A percentile compares a stretch with the other conserved stretches of the same genome.
Conservation (phyloP, 2,888 invertebrate species). For the Lasioglossum morio region DNA sequence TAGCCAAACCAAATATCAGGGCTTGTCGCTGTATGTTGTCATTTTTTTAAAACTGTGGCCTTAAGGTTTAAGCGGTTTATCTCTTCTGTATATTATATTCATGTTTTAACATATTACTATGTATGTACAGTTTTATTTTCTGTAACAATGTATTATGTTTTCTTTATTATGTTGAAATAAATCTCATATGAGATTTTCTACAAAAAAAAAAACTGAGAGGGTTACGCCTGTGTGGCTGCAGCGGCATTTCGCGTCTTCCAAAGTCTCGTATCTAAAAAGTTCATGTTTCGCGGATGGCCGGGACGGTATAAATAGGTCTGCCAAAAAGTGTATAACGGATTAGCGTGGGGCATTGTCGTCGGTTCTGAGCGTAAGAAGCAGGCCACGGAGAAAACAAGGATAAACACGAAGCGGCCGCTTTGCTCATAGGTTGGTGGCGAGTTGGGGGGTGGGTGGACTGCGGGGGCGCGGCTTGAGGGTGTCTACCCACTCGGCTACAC, state of each 20-base stretch:
- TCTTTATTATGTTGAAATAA: too few relatives aligned
- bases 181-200: too few relatives aligned
- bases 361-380: constrained; percentile 46
- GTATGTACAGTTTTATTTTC: too few relatives aligned
- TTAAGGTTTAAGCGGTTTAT: too few relatives aligned
- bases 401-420: constrained; percentile 22
- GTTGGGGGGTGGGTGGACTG: constrained; percentile 16
- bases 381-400: constrained; percentile 29
- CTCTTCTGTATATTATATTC: too few relatives aligned
- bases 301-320: constrained; percentile 44
- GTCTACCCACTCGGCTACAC: constrained; percentile 65
- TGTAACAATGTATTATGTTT: too few relatives aligned
- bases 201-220: too few relatives aligned
- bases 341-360: constrained; percentile 41
- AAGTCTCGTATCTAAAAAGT: background rate
- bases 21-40: too few relatives aligned
- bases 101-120: too few relatives aligned
- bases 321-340: constrained; percentile 57
- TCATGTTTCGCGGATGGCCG: background rate
- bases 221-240: background rate
- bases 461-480: constrained; percentile 18
- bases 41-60: too few relatives aligned
- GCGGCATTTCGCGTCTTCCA: background rate
- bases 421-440: background rate
- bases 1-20: too few relatives aligned